Conservation (phyloP, 2,888 invertebrate species). For the Nephrotoma guestfalica region DNA sequence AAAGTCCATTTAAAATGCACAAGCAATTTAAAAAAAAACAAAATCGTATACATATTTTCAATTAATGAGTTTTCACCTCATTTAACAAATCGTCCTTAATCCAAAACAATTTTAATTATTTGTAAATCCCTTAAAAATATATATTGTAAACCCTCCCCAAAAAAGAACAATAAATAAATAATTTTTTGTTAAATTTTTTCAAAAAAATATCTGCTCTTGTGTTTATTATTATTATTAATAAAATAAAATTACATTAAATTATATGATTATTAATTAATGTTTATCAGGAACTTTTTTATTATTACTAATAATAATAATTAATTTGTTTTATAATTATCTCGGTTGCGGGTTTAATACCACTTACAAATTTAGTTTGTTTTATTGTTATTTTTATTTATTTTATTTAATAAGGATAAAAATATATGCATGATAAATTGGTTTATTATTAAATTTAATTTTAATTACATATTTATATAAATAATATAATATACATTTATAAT, state of each 20-base stretch:
- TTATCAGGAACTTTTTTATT: neutral
- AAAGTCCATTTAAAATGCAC: neutral
- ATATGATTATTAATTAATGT: neutral
- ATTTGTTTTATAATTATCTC: neutral
- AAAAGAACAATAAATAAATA: neutral
- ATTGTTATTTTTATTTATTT: neutral
- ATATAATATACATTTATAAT: neutral
- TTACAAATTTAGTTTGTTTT: neutral
- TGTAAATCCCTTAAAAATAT: neutral
- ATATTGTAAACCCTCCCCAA: neutral
- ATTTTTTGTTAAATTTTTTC: neutral
- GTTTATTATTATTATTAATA: neutral
- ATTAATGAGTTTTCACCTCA: neutral
- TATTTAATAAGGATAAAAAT: neutral
- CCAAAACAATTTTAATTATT: neutral
- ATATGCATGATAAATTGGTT: neutral
- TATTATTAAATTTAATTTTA: neutral
- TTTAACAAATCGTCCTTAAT: neutral
- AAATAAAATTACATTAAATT: neutral
- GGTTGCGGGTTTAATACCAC: neutral
- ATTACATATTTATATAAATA: neutral
- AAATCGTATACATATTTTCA: neutral
- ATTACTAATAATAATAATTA: neutral
- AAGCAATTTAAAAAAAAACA: neutral
- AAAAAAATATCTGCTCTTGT: neutral